Conservation (phyloP, 2,888 invertebrate species). For the Eupithecia inturbata region DNA sequence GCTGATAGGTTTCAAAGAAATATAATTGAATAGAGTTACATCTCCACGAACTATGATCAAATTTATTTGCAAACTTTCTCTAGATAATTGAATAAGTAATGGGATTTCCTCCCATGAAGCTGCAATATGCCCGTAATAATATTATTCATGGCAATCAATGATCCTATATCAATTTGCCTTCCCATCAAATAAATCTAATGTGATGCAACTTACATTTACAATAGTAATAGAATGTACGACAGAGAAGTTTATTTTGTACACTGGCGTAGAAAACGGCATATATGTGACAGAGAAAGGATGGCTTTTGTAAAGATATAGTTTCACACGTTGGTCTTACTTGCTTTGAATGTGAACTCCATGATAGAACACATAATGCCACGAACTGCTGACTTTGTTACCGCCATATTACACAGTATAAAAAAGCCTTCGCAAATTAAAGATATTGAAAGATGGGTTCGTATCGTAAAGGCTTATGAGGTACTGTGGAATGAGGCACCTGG, state of each 20-base stretch:
- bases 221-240: neutral
- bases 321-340: conserved; percentile 66
- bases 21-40: conserved; percentile 48
- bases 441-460: conserved; percentile 52
- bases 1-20: conserved; percentile 50
- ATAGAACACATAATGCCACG: conserved; percentile 81
- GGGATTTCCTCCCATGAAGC: conserved; percentile 39
- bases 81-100: conserved; percentile 44
- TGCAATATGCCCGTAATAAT: conserved; percentile 38
- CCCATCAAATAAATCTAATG: conserved; percentile 37
- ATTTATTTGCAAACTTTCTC: conserved; percentile 49
- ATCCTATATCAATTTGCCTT: conserved; percentile 38
- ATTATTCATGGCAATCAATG: conserved; percentile 41
- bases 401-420: conserved; percentile 57
- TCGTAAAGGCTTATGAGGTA: conserved; percentile 63
- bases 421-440: conserved; percentile 36
- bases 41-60: conserved; percentile 41
- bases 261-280: conserved; percentile 30
- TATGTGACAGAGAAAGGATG: conserved; percentile 42
- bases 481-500: conserved; percentile 65
- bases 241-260: conserved; percentile 6
- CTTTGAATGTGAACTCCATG: conserved; percentile 82
- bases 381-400: conserved; percentile 75
- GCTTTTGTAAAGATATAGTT: conserved; percentile 35
- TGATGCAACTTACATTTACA: conserved; percentile 39